Evolutionary conservation across 2,888 invertebrate species (phyloP).

Genomic region (Drosophila anceps): DNA sequence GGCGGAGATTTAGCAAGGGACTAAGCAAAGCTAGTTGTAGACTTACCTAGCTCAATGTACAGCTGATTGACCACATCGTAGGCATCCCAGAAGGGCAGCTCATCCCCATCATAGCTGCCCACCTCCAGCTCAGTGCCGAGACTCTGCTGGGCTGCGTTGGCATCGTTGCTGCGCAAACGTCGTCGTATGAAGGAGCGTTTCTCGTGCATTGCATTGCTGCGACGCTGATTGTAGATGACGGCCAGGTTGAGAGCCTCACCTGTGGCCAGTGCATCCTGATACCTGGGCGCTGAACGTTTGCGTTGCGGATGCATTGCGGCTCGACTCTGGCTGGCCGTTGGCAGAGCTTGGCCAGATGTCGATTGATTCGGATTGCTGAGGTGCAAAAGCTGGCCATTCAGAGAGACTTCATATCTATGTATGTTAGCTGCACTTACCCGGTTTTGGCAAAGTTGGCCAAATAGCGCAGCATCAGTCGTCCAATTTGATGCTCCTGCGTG

Average conservation of each 20-base stretch:
- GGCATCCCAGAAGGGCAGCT: constrained; percentile 93
- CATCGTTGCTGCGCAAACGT: constrained; percentile 76
- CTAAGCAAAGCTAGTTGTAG: too few relatives aligned
- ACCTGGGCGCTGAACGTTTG: constrained; percentile 37
- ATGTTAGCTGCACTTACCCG: constrained; percentile 89
- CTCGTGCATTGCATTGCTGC: constrained; percentile 80
- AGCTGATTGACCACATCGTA: constrained; percentile 96
- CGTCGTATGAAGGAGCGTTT: constrained; percentile 74
- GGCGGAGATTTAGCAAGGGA: neutral
- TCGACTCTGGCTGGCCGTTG: constrained; percentile 23
- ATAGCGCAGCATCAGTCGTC: constrained; percentile 92
- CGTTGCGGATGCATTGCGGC: constrained; percentile 42
- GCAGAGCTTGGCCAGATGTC: constrained; percentile 42
- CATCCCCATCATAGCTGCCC: constrained; percentile 68
- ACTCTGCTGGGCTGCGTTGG: constrained; percentile 43
- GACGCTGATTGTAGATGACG: constrained; percentile 81
- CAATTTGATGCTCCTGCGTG: constrained; percentile 90
- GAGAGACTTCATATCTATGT: neutral
- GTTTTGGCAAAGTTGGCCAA: constrained; percentile 94
- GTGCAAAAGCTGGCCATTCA: neutral
- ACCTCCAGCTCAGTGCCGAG: constrained; percentile 55
- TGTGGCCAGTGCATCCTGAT: constrained; percentile 19
- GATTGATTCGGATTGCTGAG: constrained; percentile 83
- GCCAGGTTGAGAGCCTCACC: constrained; percentile 77
- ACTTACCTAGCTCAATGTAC: constrained; percentile 91